These are phyloP conservation scores for Zophobas atratus DNA, from an alignment of 1,140 invertebrate species.

Conservation along the genomic window DNA sequence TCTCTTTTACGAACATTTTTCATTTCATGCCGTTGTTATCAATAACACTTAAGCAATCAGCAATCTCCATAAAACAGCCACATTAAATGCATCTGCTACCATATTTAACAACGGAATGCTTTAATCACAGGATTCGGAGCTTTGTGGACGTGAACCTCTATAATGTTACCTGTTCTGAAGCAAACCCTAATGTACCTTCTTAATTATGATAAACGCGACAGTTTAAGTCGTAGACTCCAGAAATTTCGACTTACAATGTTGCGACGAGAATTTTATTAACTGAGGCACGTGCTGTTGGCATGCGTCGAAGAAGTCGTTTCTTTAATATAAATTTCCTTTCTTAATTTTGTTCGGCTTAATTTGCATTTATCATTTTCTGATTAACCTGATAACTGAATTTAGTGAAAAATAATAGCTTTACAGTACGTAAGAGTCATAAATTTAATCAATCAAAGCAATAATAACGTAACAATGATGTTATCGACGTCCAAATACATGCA, in stretches of 20 bases:
- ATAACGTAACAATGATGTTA: too few relatives aligned
- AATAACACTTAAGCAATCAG: neutral
- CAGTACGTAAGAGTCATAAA: too few relatives aligned
- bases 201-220: constrained; percentile 1
- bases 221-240: too few relatives aligned
- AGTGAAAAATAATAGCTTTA: too few relatives aligned
- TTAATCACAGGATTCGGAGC: neutral
- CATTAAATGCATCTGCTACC: neutral
- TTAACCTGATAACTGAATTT: too few relatives aligned
- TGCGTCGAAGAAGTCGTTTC: neutral
- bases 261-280: too few relatives aligned
- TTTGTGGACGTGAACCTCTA: neutral
- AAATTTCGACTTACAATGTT: too few relatives aligned
- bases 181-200: neutral
- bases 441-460: too few relatives aligned
- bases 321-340: neutral
- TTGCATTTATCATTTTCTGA: too few relatives aligned
- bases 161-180: neutral
- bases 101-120: constrained; percentile 1
- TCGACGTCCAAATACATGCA: too few relatives aligned
- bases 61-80: neutral
- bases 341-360: neutral
- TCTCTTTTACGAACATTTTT: neutral
- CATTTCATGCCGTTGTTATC: constrained; percentile 9
- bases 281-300: neutral